These are phyloP conservation scores for Kryphioiulus occultus DNA, from an alignment of 2,888 invertebrate species.

Conservation along the genomic window DNA sequence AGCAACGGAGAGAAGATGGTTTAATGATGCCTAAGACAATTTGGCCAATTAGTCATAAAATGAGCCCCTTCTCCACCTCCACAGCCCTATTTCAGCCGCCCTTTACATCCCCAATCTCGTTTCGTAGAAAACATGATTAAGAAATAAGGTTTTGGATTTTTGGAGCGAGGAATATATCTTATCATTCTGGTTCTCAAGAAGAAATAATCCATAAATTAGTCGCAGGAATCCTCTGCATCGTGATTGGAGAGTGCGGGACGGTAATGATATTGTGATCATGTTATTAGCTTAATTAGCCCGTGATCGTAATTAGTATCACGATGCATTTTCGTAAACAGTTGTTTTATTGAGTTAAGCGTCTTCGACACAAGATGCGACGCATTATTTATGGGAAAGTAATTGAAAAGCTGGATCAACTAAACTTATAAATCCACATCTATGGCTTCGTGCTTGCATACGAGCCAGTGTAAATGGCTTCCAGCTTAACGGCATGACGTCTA, in stretches of 20 bases:
- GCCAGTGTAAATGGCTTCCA: neutral
- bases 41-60: slow-evolving; percentile 10
- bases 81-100: neutral
- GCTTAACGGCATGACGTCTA: neutral
- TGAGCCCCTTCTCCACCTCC: neutral
- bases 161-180: neutral
- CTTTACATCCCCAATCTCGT: neutral
- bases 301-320: neutral
- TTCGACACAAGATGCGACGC: neutral
- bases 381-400: neutral
- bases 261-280: slow-evolving; percentile 26
- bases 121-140: neutral
- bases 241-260: neutral
- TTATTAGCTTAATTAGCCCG: slow-evolving; percentile 12
- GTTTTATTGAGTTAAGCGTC: slow-evolving; percentile 18
- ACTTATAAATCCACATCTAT: neutral
- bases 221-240: neutral
- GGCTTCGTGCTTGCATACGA: neutral
- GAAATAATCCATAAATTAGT: neutral
- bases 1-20: neutral
- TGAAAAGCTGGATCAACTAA: neutral
- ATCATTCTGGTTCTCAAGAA: neutral
- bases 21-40: neutral
- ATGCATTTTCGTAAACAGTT: slow-evolving; percentile 28
- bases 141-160: neutral